phyloP scores from a whole-genome alignment of 2,113 vertebrate genomes.

The Leptocoma aspasia region DNA sequence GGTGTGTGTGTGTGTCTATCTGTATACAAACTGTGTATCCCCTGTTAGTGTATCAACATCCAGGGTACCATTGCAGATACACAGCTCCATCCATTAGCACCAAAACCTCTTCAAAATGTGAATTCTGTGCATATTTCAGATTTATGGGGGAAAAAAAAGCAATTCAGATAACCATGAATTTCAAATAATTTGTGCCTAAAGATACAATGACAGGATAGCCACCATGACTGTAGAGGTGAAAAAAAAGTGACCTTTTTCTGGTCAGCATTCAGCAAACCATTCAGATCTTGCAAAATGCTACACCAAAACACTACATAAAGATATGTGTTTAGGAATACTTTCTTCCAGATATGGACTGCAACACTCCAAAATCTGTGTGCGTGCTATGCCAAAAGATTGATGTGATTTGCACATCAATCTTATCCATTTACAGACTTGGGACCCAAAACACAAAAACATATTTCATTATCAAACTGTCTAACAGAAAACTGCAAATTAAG shows the following conservation, averaged over 20 bases:
- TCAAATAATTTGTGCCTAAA: background rate
- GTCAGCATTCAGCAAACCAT: background rate
- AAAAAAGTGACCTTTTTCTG: background rate
- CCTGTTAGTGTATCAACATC: background rate
- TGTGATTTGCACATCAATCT: background rate
- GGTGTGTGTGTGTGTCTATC: background rate
- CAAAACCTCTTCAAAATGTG: background rate
- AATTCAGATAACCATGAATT: background rate
- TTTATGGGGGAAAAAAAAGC: background rate
- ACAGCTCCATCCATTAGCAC: background rate
- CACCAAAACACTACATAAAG: background rate
- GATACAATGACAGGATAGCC: background rate
- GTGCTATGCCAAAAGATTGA: background rate
- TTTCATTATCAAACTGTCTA: constrained; percentile 63
- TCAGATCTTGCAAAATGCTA: background rate
- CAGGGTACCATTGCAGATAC: background rate
- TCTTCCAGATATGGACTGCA: background rate
- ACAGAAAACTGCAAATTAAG: constrained; percentile 73
- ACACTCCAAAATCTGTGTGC: background rate
- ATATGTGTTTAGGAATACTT: background rate
- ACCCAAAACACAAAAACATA: background rate
- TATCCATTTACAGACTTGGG: background rate
- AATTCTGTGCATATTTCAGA: background rate
- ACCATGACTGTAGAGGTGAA: background rate
- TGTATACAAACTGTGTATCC: background rate